phyloP scores from a whole-genome alignment of 2,888 invertebrate genomes.

The Itoplectis maculator region DNA sequence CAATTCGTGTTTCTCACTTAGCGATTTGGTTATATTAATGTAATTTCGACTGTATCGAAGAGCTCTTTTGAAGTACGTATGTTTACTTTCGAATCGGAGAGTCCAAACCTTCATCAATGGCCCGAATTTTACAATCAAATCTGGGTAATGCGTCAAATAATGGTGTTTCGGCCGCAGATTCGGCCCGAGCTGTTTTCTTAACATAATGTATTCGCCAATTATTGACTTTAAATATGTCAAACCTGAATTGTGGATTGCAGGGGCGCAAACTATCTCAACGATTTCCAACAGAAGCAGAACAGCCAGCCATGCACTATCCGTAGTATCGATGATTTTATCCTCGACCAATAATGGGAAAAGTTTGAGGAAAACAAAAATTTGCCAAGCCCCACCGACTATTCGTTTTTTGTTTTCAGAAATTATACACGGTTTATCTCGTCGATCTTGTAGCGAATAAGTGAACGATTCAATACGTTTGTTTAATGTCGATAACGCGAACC shows the following conservation, averaged over 20 bases:
- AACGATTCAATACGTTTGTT: slow-evolving; percentile 47
- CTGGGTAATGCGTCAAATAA: slow-evolving; percentile 62
- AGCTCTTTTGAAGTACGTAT: slow-evolving; percentile 30
- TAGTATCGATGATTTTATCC: slow-evolving; percentile 53
- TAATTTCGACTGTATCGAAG: too few relatives aligned
- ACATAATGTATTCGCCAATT: slow-evolving; percentile 58
- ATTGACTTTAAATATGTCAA: slow-evolving; percentile 42
- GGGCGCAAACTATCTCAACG: slow-evolving; percentile 60
- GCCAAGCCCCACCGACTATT: slow-evolving; percentile 57
- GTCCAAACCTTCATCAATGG: slow-evolving; percentile 67
- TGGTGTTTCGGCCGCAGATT: slow-evolving; percentile 66
- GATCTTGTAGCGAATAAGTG: slow-evolving; percentile 38
- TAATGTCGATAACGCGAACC: slow-evolving; percentile 49
- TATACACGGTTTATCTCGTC: slow-evolving; percentile 52
- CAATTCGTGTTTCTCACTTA: slow-evolving; percentile 62
- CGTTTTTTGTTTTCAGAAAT: slow-evolving; percentile 1
- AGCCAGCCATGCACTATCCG: slow-evolving; percentile 51
- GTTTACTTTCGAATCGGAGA: slow-evolving; percentile 68
- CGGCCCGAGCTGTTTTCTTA: slow-evolving; percentile 41
- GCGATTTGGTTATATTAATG: slow-evolving; percentile 46
- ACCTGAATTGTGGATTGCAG: slow-evolving; percentile 50
- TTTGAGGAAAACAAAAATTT: slow-evolving; percentile 54
- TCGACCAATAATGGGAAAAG: slow-evolving; percentile 53
- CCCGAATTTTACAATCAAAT: slow-evolving; percentile 60
- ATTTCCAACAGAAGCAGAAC: slow-evolving; percentile 60